phyloP scores from a whole-genome alignment of 2,888 invertebrate genomes.

The Smittia sp. region DNA sequence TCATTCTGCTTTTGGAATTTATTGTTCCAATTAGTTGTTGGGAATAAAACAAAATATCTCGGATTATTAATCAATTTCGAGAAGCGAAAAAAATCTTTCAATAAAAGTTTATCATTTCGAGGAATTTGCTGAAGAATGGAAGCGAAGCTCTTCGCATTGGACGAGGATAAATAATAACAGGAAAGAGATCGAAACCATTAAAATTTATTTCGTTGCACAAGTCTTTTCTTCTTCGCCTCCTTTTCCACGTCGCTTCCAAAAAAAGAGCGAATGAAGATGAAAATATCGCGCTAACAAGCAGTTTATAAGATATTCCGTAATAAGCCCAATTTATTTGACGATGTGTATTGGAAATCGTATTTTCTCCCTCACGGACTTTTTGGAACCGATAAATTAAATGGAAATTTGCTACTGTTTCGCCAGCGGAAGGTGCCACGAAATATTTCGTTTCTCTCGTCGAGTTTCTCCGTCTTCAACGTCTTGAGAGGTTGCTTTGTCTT shows the following conservation, averaged over 20 bases:
- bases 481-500: too few relatives aligned
- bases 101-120: constrained; percentile 12
- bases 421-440: not conserved
- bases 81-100: not conserved
- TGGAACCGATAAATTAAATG: constrained; percentile 34
- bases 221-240: not conserved
- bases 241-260: not conserved
- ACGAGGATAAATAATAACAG: constrained; percentile 1
- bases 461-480: too few relatives aligned
- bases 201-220: constrained; percentile 6
- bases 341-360: constrained; percentile 3
- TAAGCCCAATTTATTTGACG: constrained; percentile 38
- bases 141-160: not conserved
- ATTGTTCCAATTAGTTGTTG: constrained; percentile 34
- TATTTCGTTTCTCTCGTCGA: not conserved
- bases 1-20: constrained; percentile 21
- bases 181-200: constrained; percentile 4
- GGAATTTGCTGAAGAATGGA: not conserved
- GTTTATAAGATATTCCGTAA: constrained; percentile 23
- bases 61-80: constrained; percentile 36
- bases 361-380: not conserved
- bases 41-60: constrained; percentile 29
- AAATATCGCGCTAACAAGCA: constrained; percentile 40
- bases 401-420: constrained; percentile 34
- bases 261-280: constrained; percentile 20